Conservation (phyloP, 2,888 invertebrate genomes). For the Trachelus iudaicus region DNA sequence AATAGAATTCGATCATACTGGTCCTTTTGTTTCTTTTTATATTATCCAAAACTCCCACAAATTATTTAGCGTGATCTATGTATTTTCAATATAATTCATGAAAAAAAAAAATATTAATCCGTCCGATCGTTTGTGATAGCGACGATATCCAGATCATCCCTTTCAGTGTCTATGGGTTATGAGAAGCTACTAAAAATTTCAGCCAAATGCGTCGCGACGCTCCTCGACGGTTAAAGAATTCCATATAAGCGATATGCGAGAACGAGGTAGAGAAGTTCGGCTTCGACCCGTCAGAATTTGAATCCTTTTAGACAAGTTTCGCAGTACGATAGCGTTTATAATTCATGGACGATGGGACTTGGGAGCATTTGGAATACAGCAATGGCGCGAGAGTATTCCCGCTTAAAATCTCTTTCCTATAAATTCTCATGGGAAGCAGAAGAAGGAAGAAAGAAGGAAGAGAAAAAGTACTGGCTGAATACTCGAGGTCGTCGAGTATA, state of each 20-base stretch:
- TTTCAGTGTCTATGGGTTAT: neutral
- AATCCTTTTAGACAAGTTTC: conserved; percentile 40
- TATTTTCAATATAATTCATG: no score
- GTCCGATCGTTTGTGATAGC: neutral
- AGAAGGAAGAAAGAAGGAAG: no score
- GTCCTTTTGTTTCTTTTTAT: neutral
- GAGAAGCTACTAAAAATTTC: neutral
- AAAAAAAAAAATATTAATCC: no score
- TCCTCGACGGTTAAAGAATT: neutral
- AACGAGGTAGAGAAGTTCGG: neutral
- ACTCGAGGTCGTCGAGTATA: neutral
- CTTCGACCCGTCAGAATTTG: conserved; percentile 27
- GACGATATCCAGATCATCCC: neutral
- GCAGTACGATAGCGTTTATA: conserved; percentile 36
- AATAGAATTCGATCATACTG: neutral
- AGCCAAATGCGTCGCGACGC: neutral
- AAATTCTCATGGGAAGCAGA: neutral
- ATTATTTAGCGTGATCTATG: no score
- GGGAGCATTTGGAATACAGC: neutral
- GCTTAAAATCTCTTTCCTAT: neutral
- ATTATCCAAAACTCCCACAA: no score
- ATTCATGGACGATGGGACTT: conserved; percentile 30
- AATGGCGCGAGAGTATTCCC: neutral
- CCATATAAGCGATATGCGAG: neutral
- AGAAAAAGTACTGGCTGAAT: neutral